These are phyloP conservation scores for Gavialis gangeticus DNA, from an alignment of 2,113 vertebrate genomes.

Conservation along the genomic window DNA sequence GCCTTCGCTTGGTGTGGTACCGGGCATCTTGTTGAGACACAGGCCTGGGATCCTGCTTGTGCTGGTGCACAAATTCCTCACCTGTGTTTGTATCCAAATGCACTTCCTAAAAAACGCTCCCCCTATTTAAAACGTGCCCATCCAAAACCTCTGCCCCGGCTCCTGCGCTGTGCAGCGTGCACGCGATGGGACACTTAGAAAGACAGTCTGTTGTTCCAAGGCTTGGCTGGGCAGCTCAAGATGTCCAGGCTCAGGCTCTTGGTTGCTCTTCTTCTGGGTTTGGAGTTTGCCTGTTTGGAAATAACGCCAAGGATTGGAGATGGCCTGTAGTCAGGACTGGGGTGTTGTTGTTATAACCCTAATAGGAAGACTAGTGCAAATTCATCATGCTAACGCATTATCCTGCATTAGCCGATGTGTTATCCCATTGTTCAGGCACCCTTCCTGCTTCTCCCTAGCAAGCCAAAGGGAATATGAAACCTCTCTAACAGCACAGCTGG, in stretches of 20 bases:
- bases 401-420: no score
- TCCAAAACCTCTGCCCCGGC: neutral
- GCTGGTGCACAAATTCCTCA: neutral
- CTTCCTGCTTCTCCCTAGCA: neutral
- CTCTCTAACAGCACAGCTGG: rapidly evolving
- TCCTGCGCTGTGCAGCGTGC: neutral
- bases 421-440: neutral
- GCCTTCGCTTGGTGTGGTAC: neutral
- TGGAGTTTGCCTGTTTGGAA: no score
- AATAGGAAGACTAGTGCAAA: no score
- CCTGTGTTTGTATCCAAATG: neutral
- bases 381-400: no score
- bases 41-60: neutral
- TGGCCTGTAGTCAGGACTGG: no score
- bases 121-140: neutral
- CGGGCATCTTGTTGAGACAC: neutral
- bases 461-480: neutral
- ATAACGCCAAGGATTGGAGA: no score
- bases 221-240: no score
- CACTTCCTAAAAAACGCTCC: no score
- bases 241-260: no score
- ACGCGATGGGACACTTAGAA: neutral
- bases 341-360: no score
- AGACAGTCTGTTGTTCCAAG: neutral
- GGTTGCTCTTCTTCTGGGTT: no score